Percentiles rank a stretch among this genome's conserved stretches.
Conservation (phyloP, 1,140 invertebrate species). For the Arion vulgaris region DNA sequence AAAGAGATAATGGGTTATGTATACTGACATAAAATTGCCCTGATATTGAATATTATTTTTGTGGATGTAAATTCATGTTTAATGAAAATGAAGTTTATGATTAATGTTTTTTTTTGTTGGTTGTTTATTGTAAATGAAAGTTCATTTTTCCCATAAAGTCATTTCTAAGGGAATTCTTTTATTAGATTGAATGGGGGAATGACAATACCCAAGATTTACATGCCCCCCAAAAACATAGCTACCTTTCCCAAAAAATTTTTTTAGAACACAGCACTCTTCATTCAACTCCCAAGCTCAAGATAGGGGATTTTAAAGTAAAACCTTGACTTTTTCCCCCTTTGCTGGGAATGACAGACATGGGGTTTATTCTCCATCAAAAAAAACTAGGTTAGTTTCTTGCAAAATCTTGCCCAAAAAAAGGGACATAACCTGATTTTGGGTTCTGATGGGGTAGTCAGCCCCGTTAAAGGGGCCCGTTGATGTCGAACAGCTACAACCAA, state of each 20-base stretch:
- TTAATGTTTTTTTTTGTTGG: too few species aligned
- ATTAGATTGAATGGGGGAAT: slow-evolving; percentile 58
- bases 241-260: slow-evolving; percentile 87
- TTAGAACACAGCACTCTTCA: slow-evolving; percentile 81
- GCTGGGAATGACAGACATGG: slow-evolving; percentile 70
- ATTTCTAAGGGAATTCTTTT: background rate
- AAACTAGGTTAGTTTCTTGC: slow-evolving; percentile 63
- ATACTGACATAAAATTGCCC: too few species aligned
- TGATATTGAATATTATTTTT: too few species aligned
- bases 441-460: slow-evolving; percentile 48
- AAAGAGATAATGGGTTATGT: too few species aligned
- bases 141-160: too few species aligned
- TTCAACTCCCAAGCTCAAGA: slow-evolving; percentile 84
- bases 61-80: too few species aligned
- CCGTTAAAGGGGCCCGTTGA: background rate
- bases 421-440: slow-evolving; percentile 61
- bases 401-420: slow-evolving; percentile 63
- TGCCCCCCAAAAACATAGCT: slow-evolving; percentile 84
- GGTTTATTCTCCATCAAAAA: slow-evolving; percentile 86
- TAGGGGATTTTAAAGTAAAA: slow-evolving; percentile 66
- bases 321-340: slow-evolving; percentile 50
- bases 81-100: too few species aligned
- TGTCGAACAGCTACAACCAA: slow-evolving; percentile 79
- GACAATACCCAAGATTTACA: slow-evolving; percentile 72
- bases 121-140: too few species aligned